Conservation (phyloP, 2,797 vertebrate genomes). For the Gymnoscopelus braueri region DNA sequence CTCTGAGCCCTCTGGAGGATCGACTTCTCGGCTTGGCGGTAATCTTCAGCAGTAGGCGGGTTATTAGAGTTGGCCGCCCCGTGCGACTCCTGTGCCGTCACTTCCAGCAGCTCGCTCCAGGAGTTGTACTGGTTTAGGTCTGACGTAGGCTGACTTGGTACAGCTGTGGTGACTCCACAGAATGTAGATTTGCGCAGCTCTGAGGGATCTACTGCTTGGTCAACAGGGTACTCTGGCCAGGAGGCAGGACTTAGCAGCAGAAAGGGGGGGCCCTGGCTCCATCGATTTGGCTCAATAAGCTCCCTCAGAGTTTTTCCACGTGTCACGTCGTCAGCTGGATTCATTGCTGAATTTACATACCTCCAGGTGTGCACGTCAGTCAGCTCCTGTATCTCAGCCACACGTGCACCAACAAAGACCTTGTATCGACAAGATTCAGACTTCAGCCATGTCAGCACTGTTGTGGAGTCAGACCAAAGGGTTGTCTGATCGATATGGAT, state of each 20-base stretch:
- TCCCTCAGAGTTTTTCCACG: background rate
- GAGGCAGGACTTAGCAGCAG: background rate
- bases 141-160: background rate
- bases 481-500: background rate
- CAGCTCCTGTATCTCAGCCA: constrained; percentile 24
- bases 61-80: background rate
- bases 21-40: too few species aligned
- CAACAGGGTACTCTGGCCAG: background rate
- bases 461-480: constrained; percentile 33
- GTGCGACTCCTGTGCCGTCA: background rate
- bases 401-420: constrained; percentile 8
- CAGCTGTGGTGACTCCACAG: background rate
- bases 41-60: background rate
- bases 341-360: constrained; percentile 5
- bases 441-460: constrained; percentile 29
- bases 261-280: constrained; percentile 16
- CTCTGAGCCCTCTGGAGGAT: too few species aligned
- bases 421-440: constrained; percentile 23
- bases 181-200: background rate
- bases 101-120: background rate
- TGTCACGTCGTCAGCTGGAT: constrained; percentile 13
- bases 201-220: too few species aligned
- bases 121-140: too few species aligned
- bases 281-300: background rate
- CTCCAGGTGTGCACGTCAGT: constrained; percentile 2